Evolutionary conservation across 1,140 invertebrate genomes (phyloP).

Genomic region (Psix sp.): DNA sequence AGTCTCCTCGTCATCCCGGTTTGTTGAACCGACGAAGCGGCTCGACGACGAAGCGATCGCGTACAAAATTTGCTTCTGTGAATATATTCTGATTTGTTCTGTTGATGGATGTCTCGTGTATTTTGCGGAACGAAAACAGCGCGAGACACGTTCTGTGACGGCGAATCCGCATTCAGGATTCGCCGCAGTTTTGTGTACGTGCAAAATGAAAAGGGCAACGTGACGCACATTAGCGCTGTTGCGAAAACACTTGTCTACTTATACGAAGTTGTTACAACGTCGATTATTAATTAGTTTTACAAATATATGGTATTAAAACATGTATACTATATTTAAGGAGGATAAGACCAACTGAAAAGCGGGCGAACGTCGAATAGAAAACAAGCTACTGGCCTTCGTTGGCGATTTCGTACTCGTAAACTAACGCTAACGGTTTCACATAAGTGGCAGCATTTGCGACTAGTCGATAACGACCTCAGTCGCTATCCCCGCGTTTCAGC

Average conservation of each 20-base stretch:
- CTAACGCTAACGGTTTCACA: slow-evolving; percentile 17
- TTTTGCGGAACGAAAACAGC: too few relatives aligned
- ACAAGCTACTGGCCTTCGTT: slow-evolving; percentile 11
- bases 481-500: slow-evolving; percentile 24
- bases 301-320: slow-evolving; percentile 53
- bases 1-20: too few relatives aligned
- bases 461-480: slow-evolving; percentile 5
- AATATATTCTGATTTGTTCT: too few relatives aligned
- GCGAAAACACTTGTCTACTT: slow-evolving; percentile 7
- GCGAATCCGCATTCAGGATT: too few relatives aligned
- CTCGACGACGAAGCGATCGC: too few relatives aligned
- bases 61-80: too few relatives aligned
- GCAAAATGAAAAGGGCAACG: too few relatives aligned
- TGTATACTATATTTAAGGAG: slow-evolving; percentile 37
- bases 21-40: not conserved
- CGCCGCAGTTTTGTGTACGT: too few relatives aligned
- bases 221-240: too few relatives aligned
- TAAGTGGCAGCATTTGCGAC: slow-evolving; percentile 32
- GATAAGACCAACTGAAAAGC: slow-evolving; percentile 26
- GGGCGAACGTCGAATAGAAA: slow-evolving; percentile 14
- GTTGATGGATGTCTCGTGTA: too few relatives aligned
- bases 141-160: too few relatives aligned
- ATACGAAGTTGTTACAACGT: slow-evolving; percentile 26
- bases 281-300: slow-evolving; percentile 40
- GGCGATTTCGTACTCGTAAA: slow-evolving; percentile 6